A percentile compares a stretch with the other conserved stretches of the same genome.
Conservation (phyloP, 2,888 invertebrate genomes). For the Amphipoea oculea region DNA sequence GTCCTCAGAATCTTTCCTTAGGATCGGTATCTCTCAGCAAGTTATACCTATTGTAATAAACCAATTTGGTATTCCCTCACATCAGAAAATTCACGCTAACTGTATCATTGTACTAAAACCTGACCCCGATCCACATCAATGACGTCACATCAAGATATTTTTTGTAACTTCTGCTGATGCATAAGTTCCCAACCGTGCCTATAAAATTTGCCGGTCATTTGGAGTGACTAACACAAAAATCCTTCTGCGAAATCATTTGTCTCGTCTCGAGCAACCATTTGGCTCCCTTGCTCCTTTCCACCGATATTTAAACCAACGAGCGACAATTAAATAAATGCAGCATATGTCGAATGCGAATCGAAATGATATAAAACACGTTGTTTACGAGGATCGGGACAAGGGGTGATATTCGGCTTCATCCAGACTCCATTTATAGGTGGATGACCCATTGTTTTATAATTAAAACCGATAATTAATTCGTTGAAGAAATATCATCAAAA, state of each 20-base stretch:
- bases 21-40: not conserved
- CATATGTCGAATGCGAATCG: conserved; percentile 71
- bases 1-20: not conserved
- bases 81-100: conserved; percentile 10
- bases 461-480: conserved; percentile 39
- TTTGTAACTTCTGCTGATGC: conserved; percentile 45
- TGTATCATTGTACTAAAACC: conserved; percentile 23
- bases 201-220: conserved; percentile 58
- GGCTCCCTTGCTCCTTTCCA: conserved; percentile 35
- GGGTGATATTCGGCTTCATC: conserved; percentile 44
- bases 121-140: conserved; percentile 34
- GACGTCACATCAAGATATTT: conserved; percentile 44
- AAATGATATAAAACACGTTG: conserved; percentile 74
- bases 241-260: conserved; percentile 67
- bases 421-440: conserved; percentile 54
- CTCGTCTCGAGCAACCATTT: conserved; percentile 52
- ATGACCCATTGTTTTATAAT: conserved; percentile 60
- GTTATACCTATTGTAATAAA: not conserved
- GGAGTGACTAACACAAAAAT: conserved; percentile 65
- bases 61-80: conserved; percentile 6
- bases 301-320: conserved; percentile 56
- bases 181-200: conserved; percentile 32
- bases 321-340: conserved; percentile 75
- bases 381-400: conserved; percentile 71
- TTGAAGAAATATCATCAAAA: conserved; percentile 27